Conservation (phyloP, 2,888 invertebrate genomes). For the Notodonta ziczac region DNA sequence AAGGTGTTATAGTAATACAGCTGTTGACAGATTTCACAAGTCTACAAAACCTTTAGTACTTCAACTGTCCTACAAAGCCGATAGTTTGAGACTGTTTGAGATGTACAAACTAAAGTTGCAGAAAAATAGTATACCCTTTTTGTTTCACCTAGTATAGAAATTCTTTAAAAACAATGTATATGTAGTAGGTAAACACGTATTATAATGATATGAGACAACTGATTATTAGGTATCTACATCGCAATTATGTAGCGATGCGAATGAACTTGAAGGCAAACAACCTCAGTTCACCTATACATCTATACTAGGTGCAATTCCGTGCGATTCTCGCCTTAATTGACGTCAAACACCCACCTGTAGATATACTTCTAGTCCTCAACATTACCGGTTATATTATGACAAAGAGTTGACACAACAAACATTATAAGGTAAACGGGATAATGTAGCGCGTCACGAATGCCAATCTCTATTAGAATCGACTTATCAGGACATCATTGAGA, state of each 20-base stretch:
- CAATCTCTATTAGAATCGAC: background rate
- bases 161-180: too few relatives aligned
- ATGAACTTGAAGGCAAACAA: constrained; percentile 47
- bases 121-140: too few relatives aligned
- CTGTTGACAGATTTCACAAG: too few relatives aligned
- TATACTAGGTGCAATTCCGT: constrained; percentile 13
- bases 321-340: constrained; percentile 11
- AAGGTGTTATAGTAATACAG: too few relatives aligned
- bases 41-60: too few relatives aligned
- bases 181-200: background rate
- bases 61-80: too few relatives aligned
- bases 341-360: background rate
- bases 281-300: constrained; percentile 19
- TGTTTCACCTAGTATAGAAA: too few relatives aligned
- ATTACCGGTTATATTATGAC: constrained; percentile 19
- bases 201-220: constrained; percentile 5
- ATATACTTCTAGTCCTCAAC: constrained; percentile 8
- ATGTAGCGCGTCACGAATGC: background rate
- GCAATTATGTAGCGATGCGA: constrained; percentile 38
- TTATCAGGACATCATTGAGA: too few relatives aligned
- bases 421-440: constrained; percentile 18
- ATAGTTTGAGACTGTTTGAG: too few relatives aligned
- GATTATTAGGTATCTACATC: background rate
- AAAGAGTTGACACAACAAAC: constrained; percentile 30
- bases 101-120: too few relatives aligned